phyloP scores from a whole-genome alignment of 2,113 vertebrate genomes.

The Beaufortia kweichowensis region DNA sequence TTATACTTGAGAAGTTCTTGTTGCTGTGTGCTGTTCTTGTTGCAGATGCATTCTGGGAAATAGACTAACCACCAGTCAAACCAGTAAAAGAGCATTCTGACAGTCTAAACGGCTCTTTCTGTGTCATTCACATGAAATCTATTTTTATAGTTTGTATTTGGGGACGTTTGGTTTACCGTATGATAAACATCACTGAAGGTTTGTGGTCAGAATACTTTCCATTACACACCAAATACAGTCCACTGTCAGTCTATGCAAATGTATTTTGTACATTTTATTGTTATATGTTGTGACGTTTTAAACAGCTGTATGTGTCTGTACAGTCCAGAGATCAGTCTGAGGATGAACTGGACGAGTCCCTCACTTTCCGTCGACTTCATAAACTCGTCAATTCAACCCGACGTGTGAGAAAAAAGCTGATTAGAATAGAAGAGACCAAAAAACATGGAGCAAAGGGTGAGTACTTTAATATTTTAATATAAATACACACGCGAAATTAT shows the following conservation, averaged over 20 bases:
- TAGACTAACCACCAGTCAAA: background rate
- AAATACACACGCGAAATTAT: too few species aligned
- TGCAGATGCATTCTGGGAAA: conserved; percentile 17
- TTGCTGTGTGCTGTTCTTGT: conserved; percentile 22
- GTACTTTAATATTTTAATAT: background rate
- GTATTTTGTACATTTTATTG: background rate
- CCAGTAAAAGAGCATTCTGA: background rate
- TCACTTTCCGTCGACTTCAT: conserved; percentile 90
- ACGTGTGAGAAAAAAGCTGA: conserved; percentile 92
- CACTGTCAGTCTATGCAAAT: background rate
- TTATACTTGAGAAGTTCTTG: background rate
- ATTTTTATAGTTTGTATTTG: background rate
- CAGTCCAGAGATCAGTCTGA: conserved; percentile 92
- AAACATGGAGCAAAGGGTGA: conserved; percentile 85
- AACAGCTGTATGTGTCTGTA: conserved; percentile 7
- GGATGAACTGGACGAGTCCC: conserved; percentile 88
- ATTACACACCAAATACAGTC: background rate
- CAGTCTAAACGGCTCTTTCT: background rate
- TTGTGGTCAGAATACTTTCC: background rate
- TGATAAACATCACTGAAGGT: background rate
- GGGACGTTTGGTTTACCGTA: background rate
- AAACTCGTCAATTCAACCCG: conserved; percentile 94
- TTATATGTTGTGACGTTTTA: background rate
- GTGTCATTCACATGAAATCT: background rate
- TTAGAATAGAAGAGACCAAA: conserved; percentile 89